phyloP scores from a whole-genome alignment of 2,888 invertebrate genomes.

The Drepana falcataria region DNA sequence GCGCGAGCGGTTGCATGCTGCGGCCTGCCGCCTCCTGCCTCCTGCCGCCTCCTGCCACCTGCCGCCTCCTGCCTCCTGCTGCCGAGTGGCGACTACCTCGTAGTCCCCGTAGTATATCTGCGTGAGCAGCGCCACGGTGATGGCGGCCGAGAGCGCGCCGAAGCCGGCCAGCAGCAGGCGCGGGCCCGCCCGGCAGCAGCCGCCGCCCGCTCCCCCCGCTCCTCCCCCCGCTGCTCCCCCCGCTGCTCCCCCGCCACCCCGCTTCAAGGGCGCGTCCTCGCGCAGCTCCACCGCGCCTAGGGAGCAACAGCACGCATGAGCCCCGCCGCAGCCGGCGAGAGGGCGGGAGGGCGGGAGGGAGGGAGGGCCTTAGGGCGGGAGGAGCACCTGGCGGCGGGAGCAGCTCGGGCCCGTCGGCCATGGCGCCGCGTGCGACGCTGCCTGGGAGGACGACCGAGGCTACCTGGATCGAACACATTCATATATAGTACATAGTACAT shows the following conservation, averaged over 20 bases:
- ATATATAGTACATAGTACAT: no score
- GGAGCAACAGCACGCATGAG: neutral
- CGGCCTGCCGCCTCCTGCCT: no score
- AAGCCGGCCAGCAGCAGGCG: conserved; percentile 83
- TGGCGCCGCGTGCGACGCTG: no score
- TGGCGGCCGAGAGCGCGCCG: conserved; percentile 80
- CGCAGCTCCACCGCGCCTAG: conserved; percentile 67
- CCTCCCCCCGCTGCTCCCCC: conserved; percentile 26
- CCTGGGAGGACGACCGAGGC: no score
- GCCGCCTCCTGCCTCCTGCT: neutral
- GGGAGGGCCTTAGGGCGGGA: no score
- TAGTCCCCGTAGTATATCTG: conserved; percentile 86
- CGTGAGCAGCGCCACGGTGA: conserved; percentile 84
- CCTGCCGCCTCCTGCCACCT: no score
- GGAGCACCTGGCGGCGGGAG: no score
- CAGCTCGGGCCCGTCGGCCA: no score
- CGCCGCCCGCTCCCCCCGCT: no score
- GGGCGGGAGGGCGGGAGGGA: no score
- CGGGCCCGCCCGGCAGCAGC: conserved; percentile 75
- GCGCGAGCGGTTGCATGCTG: neutral
- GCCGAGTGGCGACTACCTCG: conserved; percentile 71
- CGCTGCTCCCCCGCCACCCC: conserved; percentile 29
- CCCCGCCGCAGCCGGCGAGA: no score
- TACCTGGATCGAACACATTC: no score
- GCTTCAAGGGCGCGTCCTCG: conserved; percentile 78